phyloP scores from a whole-genome alignment of 1,140 invertebrate species.

The Cryptotermes secundus region DNA sequence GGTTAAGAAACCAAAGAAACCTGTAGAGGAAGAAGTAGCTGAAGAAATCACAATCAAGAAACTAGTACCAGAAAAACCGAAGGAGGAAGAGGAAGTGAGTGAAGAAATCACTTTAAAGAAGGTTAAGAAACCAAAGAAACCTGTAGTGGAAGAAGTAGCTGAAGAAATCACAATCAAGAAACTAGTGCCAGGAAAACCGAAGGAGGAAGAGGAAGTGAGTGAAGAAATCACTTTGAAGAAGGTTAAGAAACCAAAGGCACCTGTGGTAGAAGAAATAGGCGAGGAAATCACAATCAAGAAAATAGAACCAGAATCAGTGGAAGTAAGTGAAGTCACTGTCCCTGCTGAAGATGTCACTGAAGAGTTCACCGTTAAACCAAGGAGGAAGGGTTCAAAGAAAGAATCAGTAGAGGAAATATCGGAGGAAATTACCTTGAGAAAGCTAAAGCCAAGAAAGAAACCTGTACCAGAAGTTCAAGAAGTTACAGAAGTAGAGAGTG shows the following conservation, averaged over 20 bases:
- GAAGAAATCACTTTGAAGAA: conserved; percentile 37
- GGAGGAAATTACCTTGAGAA: conserved; percentile 59
- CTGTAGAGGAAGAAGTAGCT: conserved; percentile 35
- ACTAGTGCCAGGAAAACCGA: conserved; percentile 21
- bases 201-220: conserved; percentile 31
- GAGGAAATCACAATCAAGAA: conserved; percentile 39
- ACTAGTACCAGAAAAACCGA: conserved; percentile 36
- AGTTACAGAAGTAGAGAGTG: conserved; percentile 68
- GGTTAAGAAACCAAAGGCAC: conserved; percentile 33
- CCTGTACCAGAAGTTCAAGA: conserved; percentile 54
- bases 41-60: conserved; percentile 40
- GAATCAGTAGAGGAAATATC: conserved; percentile 36
- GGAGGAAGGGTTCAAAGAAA: conserved; percentile 30
- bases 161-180: conserved; percentile 39
- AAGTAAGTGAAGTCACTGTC: conserved; percentile 37
- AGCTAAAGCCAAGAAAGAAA: conserved; percentile 54
- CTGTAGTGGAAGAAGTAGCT: conserved; percentile 34
- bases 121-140: conserved; percentile 35
- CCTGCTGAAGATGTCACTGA: conserved; percentile 37
- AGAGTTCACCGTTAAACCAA: conserved; percentile 37
- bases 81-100: conserved; percentile 34
- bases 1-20: conserved; percentile 36
- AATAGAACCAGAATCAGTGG: not conserved
- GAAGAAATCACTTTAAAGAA: conserved; percentile 37
- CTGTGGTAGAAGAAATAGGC: conserved; percentile 31